Evolutionary conservation across 2,113 vertebrate species (phyloP).

Genomic region (Scopus umbretta): DNA sequence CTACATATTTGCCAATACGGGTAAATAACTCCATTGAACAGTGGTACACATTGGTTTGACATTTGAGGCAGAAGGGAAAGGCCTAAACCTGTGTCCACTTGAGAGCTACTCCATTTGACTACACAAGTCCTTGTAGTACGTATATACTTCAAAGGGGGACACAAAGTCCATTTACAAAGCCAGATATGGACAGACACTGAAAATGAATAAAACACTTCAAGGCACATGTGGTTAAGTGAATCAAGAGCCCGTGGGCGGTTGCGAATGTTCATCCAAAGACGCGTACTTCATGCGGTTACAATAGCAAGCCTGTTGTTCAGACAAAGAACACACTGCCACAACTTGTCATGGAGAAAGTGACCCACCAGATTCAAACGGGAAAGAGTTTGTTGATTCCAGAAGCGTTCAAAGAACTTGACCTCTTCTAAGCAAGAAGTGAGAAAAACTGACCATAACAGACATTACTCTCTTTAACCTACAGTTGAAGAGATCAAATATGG

Average conservation of each 20-base stretch:
- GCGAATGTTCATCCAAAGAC: background rate
- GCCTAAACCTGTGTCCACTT: background rate
- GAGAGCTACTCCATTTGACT: background rate
- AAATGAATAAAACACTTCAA: background rate
- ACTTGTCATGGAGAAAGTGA: background rate
- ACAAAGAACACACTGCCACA: background rate
- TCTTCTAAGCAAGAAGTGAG: background rate
- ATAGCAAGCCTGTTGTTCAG: background rate
- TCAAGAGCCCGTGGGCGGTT: background rate
- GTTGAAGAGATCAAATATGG: background rate
- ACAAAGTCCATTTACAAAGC: background rate
- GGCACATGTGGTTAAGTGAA: background rate
- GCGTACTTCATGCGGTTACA: background rate
- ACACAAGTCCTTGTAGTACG: background rate
- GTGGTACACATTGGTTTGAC: background rate
- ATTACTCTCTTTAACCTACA: background rate
- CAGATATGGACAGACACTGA: background rate
- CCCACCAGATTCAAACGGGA: background rate
- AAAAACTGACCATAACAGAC: background rate
- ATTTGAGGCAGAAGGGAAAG: background rate
- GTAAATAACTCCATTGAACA: background rate
- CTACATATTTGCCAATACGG: background rate
- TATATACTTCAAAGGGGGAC: background rate
- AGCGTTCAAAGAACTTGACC: background rate
- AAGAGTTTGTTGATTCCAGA: background rate